Percentiles rank a stretch among this genome's conserved stretches.
Evolutionary conservation across 1,140 invertebrate species (phyloP).

Genomic region (Cydia fagiglandana): DNA sequence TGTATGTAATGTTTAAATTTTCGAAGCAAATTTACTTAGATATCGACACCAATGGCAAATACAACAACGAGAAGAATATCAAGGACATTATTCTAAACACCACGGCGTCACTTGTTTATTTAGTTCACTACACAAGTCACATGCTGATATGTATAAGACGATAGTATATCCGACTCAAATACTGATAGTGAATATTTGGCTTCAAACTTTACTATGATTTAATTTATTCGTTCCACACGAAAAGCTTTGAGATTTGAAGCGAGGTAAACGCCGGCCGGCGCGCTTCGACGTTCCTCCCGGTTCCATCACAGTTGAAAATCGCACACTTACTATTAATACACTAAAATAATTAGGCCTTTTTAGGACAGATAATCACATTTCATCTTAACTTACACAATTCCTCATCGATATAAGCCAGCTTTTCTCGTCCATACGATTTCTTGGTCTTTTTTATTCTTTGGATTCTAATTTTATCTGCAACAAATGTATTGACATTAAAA

Average conservation of each 20-base stretch:
- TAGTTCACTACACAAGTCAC: slow-evolving; percentile 71
- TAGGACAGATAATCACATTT: slow-evolving; percentile 78
- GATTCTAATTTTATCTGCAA: slow-evolving; percentile 59
- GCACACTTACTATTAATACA: slow-evolving; percentile 69
- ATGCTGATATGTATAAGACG: slow-evolving; percentile 74
- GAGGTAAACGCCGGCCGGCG: slow-evolving; percentile 44
- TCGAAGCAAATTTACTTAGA: slow-evolving; percentile 52
- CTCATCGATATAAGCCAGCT: slow-evolving; percentile 58
- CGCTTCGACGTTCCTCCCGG: slow-evolving; percentile 46
- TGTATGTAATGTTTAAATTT: slow-evolving; percentile 65
- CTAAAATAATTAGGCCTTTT: slow-evolving; percentile 78
- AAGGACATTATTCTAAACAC: slow-evolving; percentile 56
- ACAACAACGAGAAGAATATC: slow-evolving; percentile 61
- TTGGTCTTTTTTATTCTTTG: slow-evolving; percentile 60
- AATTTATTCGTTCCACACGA: slow-evolving; percentile 44
- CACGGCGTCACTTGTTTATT: slow-evolving; percentile 55
- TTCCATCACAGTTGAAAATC: slow-evolving; percentile 71
- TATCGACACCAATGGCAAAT: slow-evolving; percentile 65
- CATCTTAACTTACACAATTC: slow-evolving; percentile 68
- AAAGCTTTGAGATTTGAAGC: slow-evolving; percentile 54
- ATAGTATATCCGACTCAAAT: slow-evolving; percentile 65
- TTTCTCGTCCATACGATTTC: slow-evolving; percentile 49
- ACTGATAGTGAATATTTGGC: slow-evolving; percentile 66
- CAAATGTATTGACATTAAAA: slow-evolving; percentile 26
- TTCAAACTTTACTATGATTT: slow-evolving; percentile 40